These are phyloP conservation scores for Poeciliopsis retropinna DNA, from an alignment of 2,113 vertebrate genomes.

Conservation along the genomic window DNA sequence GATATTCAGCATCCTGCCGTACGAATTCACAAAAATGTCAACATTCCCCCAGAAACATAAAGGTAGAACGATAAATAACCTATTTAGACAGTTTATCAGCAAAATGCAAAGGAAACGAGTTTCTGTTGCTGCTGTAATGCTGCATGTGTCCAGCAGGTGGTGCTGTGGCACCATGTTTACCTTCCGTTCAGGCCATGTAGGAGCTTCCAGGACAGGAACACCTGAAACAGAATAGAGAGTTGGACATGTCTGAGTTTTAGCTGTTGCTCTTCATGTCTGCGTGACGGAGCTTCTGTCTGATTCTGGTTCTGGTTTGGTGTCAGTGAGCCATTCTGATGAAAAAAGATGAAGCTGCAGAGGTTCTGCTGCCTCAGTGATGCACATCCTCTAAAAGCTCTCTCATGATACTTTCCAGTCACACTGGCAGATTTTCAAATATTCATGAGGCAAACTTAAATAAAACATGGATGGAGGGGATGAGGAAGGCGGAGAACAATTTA, in stretches of 20 bases:
- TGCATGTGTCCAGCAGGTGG: conserved; percentile 3
- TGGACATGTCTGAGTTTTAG: neutral
- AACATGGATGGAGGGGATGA: neutral
- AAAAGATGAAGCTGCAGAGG: neutral
- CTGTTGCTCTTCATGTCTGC: neutral
- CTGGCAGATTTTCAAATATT: neutral
- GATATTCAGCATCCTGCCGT: no score
- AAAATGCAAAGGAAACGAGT: no score
- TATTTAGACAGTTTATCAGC: no score
- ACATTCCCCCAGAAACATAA: no score
- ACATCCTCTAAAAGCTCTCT: neutral
- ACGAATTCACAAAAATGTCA: no score
- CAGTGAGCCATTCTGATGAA: neutral
- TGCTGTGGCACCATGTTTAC: conserved; percentile 36
- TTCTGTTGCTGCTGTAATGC: neutral
- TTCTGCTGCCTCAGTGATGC: neutral
- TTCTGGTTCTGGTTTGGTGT: neutral
- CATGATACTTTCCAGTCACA: neutral
- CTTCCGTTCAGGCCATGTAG: conserved; percentile 54
- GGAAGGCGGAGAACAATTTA: neutral
- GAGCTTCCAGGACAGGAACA: conserved; percentile 33
- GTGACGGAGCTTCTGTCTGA: neutral
- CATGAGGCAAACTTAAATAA: neutral
- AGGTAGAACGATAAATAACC: no score
- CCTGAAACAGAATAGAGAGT: conserved; percentile 31